phyloP scores from a whole-genome alignment of 2,113 vertebrate species.

The Anguilla rostrata region DNA sequence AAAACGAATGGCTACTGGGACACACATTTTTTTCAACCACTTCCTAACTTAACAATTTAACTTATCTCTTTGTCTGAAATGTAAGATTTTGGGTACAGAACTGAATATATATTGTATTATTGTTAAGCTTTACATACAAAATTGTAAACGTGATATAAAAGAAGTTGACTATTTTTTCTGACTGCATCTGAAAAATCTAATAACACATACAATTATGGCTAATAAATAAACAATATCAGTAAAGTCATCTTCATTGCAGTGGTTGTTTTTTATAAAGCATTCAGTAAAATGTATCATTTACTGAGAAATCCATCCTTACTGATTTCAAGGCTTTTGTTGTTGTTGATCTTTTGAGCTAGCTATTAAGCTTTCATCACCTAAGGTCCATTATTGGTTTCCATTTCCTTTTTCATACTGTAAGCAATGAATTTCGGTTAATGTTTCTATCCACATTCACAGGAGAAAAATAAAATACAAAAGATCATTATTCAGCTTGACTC shows the following conservation, averaged over 20 bases:
- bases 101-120: too few relatives aligned
- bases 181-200: too few relatives aligned
- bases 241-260: background rate
- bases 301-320: background rate
- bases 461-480: slow-evolving; percentile 29
- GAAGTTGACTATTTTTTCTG: too few relatives aligned
- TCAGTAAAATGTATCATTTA: background rate
- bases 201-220: background rate
- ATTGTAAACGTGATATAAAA: too few relatives aligned
- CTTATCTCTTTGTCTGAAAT: too few relatives aligned
- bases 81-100: too few relatives aligned
- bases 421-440: background rate
- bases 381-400: background rate
- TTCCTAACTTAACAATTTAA: too few relatives aligned
- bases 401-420: background rate
- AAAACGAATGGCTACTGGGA: background rate
- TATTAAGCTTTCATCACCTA: background rate
- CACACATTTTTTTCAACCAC: background rate
- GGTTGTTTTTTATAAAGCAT: background rate
- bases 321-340: background rate
- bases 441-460: background rate
- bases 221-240: background rate
- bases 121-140: background rate
- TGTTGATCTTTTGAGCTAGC: background rate
- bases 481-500: slow-evolving; percentile 43